phyloP scores from a whole-genome alignment of 2,888 invertebrate species.

The Steinernema scapterisci region DNA sequence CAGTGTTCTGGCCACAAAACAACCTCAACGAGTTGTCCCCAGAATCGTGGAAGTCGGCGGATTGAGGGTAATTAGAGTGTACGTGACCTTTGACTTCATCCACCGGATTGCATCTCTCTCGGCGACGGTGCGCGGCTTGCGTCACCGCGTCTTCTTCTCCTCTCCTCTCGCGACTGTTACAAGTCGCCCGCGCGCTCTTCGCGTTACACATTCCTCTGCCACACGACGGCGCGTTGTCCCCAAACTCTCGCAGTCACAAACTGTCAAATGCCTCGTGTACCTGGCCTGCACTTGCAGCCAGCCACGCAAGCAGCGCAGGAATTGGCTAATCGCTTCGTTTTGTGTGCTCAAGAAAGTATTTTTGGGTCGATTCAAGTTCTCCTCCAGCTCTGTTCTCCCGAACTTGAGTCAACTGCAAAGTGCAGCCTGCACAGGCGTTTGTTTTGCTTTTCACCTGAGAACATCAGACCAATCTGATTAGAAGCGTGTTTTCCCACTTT shows the following conservation, averaged over 20 bases:
- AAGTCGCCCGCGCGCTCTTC: not conserved
- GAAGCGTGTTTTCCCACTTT: too few relatives aligned
- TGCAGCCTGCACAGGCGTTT: too few relatives aligned
- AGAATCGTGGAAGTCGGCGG: too few relatives aligned
- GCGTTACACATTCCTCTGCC: not conserved
- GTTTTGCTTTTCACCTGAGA: too few relatives aligned
- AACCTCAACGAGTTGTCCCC: too few relatives aligned
- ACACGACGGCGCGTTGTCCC: not conserved
- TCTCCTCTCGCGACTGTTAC: not conserved
- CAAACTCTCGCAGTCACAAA: constrained; percentile 2
- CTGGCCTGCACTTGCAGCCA: constrained; percentile 3
- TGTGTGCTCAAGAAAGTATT: constrained; percentile 2
- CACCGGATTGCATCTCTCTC: not conserved
- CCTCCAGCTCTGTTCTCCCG: too few relatives aligned
- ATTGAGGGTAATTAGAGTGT: not conserved
- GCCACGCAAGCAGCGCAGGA: not conserved
- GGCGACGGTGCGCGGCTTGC: not conserved
- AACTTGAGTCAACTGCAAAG: too few relatives aligned
- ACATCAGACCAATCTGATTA: too few relatives aligned
- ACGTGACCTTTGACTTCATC: constrained; percentile 18
- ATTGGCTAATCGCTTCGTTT: not conserved
- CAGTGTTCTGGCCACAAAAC: too few relatives aligned
- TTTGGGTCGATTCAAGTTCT: not conserved
- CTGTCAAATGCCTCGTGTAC: constrained; percentile 28
- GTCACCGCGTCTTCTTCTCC: not conserved